These are phyloP conservation scores for Sebastes dallii DNA, from an alignment of 2,797 vertebrate species.

Conservation along the genomic window DNA sequence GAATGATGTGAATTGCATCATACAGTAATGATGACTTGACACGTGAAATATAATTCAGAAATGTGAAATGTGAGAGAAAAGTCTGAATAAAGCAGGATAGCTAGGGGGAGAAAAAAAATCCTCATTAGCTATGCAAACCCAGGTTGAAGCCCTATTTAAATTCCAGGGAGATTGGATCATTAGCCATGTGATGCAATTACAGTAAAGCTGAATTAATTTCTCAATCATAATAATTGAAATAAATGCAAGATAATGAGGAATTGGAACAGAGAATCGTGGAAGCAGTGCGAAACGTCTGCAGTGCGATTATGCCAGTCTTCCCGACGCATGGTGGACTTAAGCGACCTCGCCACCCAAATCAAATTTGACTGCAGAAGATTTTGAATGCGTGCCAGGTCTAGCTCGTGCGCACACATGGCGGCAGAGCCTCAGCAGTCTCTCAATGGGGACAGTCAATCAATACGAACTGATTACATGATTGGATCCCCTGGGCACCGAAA, in stretches of 20 bases:
- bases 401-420: slow-evolving; percentile 36
- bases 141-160: slow-evolving; percentile 53
- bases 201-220: slow-evolving; percentile 63
- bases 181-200: slow-evolving; percentile 67
- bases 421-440: slow-evolving; percentile 61
- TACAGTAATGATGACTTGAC: slow-evolving; percentile 29
- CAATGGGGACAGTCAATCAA: slow-evolving; percentile 76
- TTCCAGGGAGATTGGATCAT: slow-evolving; percentile 55
- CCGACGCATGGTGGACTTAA: slow-evolving; percentile 9
- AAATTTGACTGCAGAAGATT: slow-evolving; percentile 54
- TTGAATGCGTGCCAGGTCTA: slow-evolving; percentile 56
- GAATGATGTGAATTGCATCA: slow-evolving; percentile 41
- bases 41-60: slow-evolving; percentile 41
- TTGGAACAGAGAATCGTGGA: slow-evolving; percentile 34
- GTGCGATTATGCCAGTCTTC: slow-evolving; percentile 24
- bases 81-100: slow-evolving; percentile 20
- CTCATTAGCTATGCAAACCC: slow-evolving; percentile 55
- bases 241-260: slow-evolving; percentile 55
- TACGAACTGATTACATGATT: slow-evolving; percentile 81
- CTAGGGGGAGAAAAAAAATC: not conserved
- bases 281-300: slow-evolving; percentile 33
- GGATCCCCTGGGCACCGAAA: slow-evolving; percentile 75
- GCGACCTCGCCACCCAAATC: slow-evolving; percentile 50
- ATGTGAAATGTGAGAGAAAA: slow-evolving; percentile 36
- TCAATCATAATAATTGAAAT: slow-evolving; percentile 59